phyloP scores from a whole-genome alignment of 1,140 invertebrate species.

The Hyles vespertilio region DNA sequence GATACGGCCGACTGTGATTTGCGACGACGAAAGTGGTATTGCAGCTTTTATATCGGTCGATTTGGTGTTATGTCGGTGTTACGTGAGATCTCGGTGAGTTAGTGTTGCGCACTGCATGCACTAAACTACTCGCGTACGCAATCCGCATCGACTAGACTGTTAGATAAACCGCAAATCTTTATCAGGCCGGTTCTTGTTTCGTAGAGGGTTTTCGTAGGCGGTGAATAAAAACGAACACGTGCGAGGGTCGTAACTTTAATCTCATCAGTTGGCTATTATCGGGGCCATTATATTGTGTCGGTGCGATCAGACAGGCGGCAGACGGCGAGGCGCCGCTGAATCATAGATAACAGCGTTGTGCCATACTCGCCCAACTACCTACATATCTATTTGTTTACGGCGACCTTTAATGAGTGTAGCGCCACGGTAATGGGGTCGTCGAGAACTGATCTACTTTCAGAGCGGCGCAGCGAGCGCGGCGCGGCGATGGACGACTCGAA shows the following conservation, averaged over 20 bases:
- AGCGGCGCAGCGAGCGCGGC: neutral
- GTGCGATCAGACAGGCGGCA: slow-evolving; percentile 56
- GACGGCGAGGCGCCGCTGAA: slow-evolving; percentile 66
- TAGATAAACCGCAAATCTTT: neutral
- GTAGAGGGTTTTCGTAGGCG: neutral
- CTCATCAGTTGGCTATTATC: slow-evolving; percentile 55
- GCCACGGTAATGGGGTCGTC: slow-evolving; percentile 38
- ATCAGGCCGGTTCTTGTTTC: neutral
- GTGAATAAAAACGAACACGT: slow-evolving; percentile 32
- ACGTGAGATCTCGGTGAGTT: slow-evolving; percentile 33
- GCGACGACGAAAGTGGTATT: slow-evolving; percentile 73
- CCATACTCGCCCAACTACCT: slow-evolving; percentile 58
- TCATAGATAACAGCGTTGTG: slow-evolving; percentile 57
- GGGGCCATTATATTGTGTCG: slow-evolving; percentile 48
- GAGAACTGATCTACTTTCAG: slow-evolving; percentile 28
- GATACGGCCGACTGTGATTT: slow-evolving; percentile 66
- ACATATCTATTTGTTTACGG: slow-evolving; percentile 60
- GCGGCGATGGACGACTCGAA: slow-evolving; percentile 30
- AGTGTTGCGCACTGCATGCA: slow-evolving; percentile 17
- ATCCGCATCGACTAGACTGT: neutral
- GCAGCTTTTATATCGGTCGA: slow-evolving; percentile 70
- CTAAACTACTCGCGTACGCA: neutral
- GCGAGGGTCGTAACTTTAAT: slow-evolving; percentile 46
- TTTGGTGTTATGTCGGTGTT: slow-evolving; percentile 63
- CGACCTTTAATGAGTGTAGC: slow-evolving; percentile 57